Evolutionary conservation across 2,888 invertebrate species (phyloP).

Genomic region (Andrena chrysosceles): DNA sequence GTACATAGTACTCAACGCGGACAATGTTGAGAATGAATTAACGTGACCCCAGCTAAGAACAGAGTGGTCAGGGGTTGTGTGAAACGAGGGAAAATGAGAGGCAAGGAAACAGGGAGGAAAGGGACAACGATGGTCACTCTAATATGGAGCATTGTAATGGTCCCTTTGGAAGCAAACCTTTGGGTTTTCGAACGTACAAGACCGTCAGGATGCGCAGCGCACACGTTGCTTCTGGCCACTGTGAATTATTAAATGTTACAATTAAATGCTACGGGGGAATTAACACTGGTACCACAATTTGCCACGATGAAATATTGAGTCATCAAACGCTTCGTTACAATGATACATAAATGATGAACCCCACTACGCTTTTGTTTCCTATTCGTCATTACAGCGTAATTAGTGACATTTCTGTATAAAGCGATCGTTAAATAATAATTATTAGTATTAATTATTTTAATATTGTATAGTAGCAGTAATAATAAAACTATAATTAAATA

Average conservation of each 20-base stretch:
- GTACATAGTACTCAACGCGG: slow-evolving; percentile 47
- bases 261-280: slow-evolving; percentile 71
- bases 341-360: slow-evolving; percentile 64
- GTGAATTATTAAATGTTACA: slow-evolving; percentile 72
- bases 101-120: not conserved
- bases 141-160: slow-evolving; percentile 66
- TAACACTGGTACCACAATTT: slow-evolving; percentile 47
- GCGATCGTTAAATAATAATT: no score
- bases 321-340: slow-evolving; percentile 54
- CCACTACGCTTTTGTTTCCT: slow-evolving; percentile 54
- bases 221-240: slow-evolving; percentile 40
- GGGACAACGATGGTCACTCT: slow-evolving; percentile 42
- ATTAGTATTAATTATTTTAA: no score
- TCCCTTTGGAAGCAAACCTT: slow-evolving; percentile 68
- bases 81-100: slow-evolving; percentile 26
- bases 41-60: slow-evolving; percentile 67
- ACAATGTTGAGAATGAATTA: slow-evolving; percentile 71
- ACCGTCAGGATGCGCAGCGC: slow-evolving; percentile 47
- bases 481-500: no score
- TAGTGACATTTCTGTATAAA: slow-evolving; percentile 28
- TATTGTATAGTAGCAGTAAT: no score
- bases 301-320: slow-evolving; percentile 70
- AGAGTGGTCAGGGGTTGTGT: slow-evolving; percentile 42
- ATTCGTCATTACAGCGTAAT: slow-evolving; percentile 28
- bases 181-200: slow-evolving; percentile 58